phyloP scores from a whole-genome alignment of 2,113 vertebrate species.

The Zapus hudsonius region DNA sequence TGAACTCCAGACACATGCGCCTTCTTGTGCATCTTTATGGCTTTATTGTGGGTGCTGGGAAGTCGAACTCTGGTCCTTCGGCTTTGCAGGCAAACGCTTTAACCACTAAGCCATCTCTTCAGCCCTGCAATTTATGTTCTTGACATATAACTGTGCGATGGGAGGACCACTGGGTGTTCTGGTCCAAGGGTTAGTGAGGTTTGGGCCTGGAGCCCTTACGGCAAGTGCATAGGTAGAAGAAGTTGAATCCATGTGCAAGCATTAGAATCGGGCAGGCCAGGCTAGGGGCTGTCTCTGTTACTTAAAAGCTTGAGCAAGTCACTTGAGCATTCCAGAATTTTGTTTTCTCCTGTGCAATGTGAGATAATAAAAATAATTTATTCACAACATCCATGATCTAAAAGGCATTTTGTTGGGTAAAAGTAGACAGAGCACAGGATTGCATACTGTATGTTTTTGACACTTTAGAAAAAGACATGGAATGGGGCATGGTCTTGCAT shows the following conservation, averaged over 20 bases:
- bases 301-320: constrained; percentile 13
- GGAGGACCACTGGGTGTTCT: neutral
- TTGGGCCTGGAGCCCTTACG: neutral
- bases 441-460: neutral
- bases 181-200: neutral
- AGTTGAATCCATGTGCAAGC: neutral
- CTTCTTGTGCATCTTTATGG: too few relatives aligned
- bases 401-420: neutral
- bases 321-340: constrained; percentile 2
- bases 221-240: too few relatives aligned
- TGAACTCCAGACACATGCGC: too few relatives aligned
- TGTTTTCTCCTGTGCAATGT: neutral
- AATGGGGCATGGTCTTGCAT: too few relatives aligned
- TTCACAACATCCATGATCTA: neutral
- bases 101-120: too few relatives aligned
- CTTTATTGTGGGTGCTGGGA: too few relatives aligned
- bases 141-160: neutral
- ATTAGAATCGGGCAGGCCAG: neutral
- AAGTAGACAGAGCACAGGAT: constrained; percentile 31
- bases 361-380: constrained; percentile 6
- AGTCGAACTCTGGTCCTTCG: too few relatives aligned
- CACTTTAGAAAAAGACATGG: neutral
- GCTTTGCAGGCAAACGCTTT: too few relatives aligned
- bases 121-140: neutral
- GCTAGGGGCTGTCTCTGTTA: neutral